Evolutionary conservation across 1,140 invertebrate genomes (phyloP).

Genomic region (Chlorops oryzae): DNA sequence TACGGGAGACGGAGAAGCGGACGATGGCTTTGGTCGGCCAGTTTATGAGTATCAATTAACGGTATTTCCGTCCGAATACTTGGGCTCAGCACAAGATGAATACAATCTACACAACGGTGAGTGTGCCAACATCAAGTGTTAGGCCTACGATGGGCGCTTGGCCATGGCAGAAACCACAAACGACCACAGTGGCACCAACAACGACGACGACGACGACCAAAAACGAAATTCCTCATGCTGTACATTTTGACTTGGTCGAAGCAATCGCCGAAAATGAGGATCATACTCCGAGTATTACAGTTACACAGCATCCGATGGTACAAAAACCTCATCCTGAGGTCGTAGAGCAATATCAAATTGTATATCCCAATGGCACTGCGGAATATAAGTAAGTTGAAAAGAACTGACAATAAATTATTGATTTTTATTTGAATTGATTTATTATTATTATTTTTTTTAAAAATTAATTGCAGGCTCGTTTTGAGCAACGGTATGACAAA

Average conservation of each 20-base stretch:
- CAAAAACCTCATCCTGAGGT: slow-evolving; percentile 17
- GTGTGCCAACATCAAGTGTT: too few species aligned
- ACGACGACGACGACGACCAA: slow-evolving; percentile 10
- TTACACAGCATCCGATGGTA: too few species aligned
- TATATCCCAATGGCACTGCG: slow-evolving; percentile 32
- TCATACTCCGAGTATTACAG: too few species aligned
- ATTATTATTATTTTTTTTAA: neutral
- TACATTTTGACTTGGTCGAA: too few species aligned
- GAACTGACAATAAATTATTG: too few species aligned
- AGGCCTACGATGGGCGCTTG: too few species aligned
- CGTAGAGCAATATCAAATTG: slow-evolving; percentile 30
- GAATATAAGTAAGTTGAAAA: slow-evolving; percentile 31
- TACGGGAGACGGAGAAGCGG: slow-evolving; percentile 24
- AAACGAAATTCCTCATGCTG: too few species aligned
- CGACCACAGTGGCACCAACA: neutral
- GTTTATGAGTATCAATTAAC: slow-evolving; percentile 42
- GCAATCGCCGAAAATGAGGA: too few species aligned
- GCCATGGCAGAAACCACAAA: neutral
- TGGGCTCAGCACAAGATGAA: too few species aligned
- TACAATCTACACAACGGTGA: too few species aligned
- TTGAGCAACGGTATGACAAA: slow-evolving; percentile 36
- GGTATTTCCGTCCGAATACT: slow-evolving; percentile 42
- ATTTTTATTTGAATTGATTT: too few species aligned
- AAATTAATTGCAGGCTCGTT: slow-evolving; percentile 24
- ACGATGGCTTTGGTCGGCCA: slow-evolving; percentile 9